phyloP scores from a whole-genome alignment of 2,113 vertebrate species.

The Catagonus wagneri region DNA sequence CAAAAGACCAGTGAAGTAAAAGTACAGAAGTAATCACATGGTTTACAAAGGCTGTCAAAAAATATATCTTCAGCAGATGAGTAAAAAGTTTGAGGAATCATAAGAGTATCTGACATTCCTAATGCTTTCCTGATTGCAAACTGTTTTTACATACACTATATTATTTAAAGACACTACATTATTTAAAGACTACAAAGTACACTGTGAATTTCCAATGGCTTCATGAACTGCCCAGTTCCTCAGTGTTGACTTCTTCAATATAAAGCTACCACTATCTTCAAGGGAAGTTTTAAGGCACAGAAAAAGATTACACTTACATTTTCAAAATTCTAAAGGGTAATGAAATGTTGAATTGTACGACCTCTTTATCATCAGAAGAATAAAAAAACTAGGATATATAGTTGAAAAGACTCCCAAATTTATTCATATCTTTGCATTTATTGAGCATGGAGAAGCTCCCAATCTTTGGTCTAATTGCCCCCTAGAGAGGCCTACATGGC shows the following conservation, averaged over 20 bases:
- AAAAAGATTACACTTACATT: neutral
- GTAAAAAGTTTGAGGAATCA: neutral
- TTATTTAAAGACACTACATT: neutral
- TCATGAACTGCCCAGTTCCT: neutral
- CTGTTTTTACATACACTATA: neutral
- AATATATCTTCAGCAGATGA: neutral
- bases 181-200: neutral
- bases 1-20: neutral
- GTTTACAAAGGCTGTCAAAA: slow-evolving; percentile 1
- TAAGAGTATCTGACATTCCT: neutral
- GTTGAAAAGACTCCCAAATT: neutral
- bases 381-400: neutral
- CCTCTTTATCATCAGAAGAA: slow-evolving; percentile 1
- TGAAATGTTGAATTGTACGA: neutral
- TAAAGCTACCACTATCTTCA: neutral
- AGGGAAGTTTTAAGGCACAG: neutral
- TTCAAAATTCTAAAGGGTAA: slow-evolving; percentile 38
- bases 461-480: neutral
- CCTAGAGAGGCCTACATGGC: neutral
- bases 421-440: neutral
- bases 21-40: neutral
- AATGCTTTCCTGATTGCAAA: neutral
- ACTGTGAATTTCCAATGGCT: neutral
- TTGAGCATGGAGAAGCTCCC: neutral
- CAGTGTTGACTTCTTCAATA: neutral